phyloP scores from a whole-genome alignment of 2,888 invertebrate species.

The Dromius quadrimaculatus region DNA sequence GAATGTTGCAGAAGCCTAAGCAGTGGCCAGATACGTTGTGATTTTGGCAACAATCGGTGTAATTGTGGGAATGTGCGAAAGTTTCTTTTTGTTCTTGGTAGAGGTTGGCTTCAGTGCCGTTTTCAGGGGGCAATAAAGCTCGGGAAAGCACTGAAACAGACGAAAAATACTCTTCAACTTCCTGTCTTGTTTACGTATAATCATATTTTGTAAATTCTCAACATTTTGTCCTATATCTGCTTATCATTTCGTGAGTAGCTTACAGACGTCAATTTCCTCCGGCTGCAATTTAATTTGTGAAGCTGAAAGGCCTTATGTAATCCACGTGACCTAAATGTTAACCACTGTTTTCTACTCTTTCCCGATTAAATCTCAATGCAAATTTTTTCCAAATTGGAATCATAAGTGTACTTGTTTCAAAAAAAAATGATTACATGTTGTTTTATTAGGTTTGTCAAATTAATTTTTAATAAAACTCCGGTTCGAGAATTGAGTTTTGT shows the following conservation, averaged over 20 bases:
- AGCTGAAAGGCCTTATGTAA: conserved; percentile 2
- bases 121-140: conserved; percentile 73
- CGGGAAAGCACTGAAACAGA: conserved; percentile 73
- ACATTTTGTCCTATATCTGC: not conserved
- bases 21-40: conserved; percentile 80
- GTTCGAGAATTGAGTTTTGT: too few relatives aligned
- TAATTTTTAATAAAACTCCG: too few relatives aligned
- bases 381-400: too few relatives aligned
- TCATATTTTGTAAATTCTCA: too few relatives aligned
- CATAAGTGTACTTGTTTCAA: too few relatives aligned
- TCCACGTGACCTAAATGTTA: conserved; percentile 2
- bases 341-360: not conserved
- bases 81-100: conserved; percentile 63
- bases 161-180: too few relatives aligned
- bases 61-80: conserved; percentile 74
- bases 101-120: conserved; percentile 66
- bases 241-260: not conserved
- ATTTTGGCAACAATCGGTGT: conserved; percentile 82
- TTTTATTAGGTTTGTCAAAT: too few relatives aligned
- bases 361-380: too few relatives aligned
- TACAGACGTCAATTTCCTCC: not conserved
- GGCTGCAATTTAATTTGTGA: conserved; percentile 5
- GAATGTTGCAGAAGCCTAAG: conserved; percentile 86
- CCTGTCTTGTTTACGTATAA: too few relatives aligned
- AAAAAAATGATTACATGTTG: too few relatives aligned